Base-by-base conservation (phyloP, 2,113 vertebrate species). In the Nansenia antarctica region DNA sequence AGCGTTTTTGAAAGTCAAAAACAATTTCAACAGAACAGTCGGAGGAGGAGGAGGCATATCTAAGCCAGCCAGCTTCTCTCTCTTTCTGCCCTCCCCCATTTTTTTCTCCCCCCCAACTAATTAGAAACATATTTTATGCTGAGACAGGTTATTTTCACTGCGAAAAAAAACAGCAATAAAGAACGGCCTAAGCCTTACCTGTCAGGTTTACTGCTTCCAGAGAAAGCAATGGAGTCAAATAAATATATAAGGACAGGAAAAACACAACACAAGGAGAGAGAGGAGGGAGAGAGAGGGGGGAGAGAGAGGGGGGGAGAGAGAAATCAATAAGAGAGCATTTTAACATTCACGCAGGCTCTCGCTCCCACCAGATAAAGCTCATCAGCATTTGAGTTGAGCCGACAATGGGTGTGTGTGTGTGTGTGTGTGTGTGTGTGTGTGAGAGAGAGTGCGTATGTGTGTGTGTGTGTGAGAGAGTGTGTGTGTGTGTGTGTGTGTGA, bases 161-260 rank as follows among this genome's bases (percentile, higher is more conserved):
- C 55, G 55, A 30, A 68, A 74, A 73, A 47, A 62, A 59, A 86
- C 84, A 77, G 72, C 84, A 86, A 74, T 87, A 74, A 80, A 85
- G 75, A 86, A 66, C 29, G 18, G 62, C 89, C n/a, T 82, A 83
- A 81, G 77, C 80, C 95, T 95, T 93, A 99, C 97, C 96, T 98
- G 94, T 99, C 96, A 72, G 97, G 97, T 84, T 99, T 99, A 93
- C 97, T 99, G 95, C 91, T 93, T 90, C 91, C 89, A 86, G 30
- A 85, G 91, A 89, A 89, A 87, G 90, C 88, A 88, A 82, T 83
- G 66, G 24, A 80, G 79, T 88, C 87, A 90, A 91, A 92, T 85
- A 90, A 86, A 90, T 87, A 86, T 80, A 89, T 84, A 83, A 90
- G 89, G 78, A 83, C 81, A 75, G 80, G 72, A 67, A 65, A 84